Evolutionary conservation across 2,113 vertebrate species (phyloP).

Genomic region (Steatornis caripensis): DNA sequence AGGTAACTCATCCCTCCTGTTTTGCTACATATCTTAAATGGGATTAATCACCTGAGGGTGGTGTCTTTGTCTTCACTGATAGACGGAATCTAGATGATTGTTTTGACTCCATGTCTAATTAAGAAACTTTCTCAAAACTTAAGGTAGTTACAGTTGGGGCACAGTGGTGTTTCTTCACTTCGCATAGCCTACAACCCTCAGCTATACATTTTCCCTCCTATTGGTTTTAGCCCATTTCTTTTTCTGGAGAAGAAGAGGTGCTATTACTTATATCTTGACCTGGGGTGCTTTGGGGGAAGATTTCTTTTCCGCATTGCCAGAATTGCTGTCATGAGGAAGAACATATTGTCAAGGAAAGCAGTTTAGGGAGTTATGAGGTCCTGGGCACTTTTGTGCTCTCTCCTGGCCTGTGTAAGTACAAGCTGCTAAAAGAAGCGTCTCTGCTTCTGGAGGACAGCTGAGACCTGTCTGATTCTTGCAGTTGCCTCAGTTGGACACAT

Average conservation of each 20-base stretch:
- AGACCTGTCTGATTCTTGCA: background rate
- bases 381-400: background rate
- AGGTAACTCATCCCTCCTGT: background rate
- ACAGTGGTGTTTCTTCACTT: background rate
- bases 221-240: background rate
- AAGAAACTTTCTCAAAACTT: background rate
- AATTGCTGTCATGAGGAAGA: background rate
- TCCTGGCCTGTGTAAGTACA: background rate
- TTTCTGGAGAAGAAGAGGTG: background rate
- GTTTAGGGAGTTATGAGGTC: background rate
- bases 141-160: background rate
- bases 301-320: background rate
- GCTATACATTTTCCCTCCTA: background rate
- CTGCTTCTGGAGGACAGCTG: background rate
- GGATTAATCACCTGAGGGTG: background rate
- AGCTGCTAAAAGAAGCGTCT: background rate
- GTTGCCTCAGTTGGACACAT: background rate
- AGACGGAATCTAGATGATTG: background rate
- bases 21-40: background rate
- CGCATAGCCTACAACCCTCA: background rate
- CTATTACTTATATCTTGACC: background rate
- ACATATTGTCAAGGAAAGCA: background rate
- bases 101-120: background rate
- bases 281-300: background rate
- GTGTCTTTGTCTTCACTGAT: background rate